A percentile compares a stretch with the other conserved stretches of the same genome.
These are phyloP conservation scores for Forficula auricularia DNA, from an alignment of 1,140 invertebrate species.

Conservation along the genomic window DNA sequence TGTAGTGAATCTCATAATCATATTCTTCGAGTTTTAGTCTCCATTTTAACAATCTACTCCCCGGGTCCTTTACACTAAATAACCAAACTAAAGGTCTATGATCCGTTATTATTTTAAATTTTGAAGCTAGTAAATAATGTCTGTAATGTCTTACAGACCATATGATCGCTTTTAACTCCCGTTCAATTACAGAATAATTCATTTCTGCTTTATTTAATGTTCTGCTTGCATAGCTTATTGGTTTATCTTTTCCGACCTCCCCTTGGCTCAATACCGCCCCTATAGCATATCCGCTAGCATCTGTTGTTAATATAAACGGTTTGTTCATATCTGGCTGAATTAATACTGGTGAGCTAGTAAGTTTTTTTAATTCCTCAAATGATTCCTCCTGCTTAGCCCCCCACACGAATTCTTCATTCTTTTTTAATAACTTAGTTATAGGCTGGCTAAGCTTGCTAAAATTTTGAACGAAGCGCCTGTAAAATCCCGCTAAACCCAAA, in stretches of 20 bases:
- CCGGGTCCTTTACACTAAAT: conserved; percentile 27
- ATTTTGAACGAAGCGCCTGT: conserved; percentile 15
- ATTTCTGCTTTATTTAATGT: conserved; percentile 17
- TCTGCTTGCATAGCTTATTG: conserved; percentile 18
- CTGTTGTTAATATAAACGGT: conserved; percentile 19
- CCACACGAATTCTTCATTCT: conserved; percentile 14
- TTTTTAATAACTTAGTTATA: conserved; percentile 17
- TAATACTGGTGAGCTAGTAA: conserved; percentile 13
- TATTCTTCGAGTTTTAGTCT: conserved; percentile 29
- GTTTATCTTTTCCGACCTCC: conserved; percentile 15
- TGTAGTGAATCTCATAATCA: conserved; percentile 26
- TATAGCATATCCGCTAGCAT: conserved; percentile 16
- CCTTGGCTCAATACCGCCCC: conserved; percentile 17
- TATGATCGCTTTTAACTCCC: conserved; percentile 24
- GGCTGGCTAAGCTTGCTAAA: conserved; percentile 19
- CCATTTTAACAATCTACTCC: conserved; percentile 29
- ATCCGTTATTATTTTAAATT: conserved; percentile 33
- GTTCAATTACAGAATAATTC: conserved; percentile 22
- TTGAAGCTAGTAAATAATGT: conserved; percentile 28
- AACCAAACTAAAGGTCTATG: conserved; percentile 30
- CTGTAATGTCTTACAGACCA: conserved; percentile 27
- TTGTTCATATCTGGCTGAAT: conserved; percentile 17
- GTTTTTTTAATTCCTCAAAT: conserved; percentile 11
- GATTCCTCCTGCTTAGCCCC: conserved; percentile 3
- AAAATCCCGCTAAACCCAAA: conserved; percentile 17